Evolutionary conservation across 1,140 invertebrate species (phyloP).

Genomic region (Yoshiicerus persimilis): DNA sequence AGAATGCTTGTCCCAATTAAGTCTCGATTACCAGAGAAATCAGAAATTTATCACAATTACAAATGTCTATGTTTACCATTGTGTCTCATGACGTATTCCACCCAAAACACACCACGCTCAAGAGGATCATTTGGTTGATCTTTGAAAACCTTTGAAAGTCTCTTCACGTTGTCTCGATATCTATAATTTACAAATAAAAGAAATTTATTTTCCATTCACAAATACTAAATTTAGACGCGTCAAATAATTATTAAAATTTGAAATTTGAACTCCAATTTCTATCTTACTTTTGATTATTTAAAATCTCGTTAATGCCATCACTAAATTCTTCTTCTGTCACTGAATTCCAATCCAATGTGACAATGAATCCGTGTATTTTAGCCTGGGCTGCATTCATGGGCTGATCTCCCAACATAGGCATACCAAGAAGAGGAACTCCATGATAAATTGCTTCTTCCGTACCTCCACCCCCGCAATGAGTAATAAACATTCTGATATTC

Average conservation of each 20-base stretch:
- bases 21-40: neutral
- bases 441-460: conserved; percentile 22
- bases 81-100: conserved; percentile 52
- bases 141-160: conserved; percentile 61
- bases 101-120: conserved; percentile 52
- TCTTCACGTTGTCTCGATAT: conserved; percentile 55
- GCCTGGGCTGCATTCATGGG: conserved; percentile 51
- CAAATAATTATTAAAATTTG: neutral
- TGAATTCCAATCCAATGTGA: conserved; percentile 40
- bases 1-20: no score
- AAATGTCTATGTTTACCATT: neutral
- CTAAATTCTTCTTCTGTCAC: conserved; percentile 51
- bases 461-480: conserved; percentile 1
- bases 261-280: neutral
- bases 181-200: conserved; percentile 49
- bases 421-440: conserved; percentile 25
- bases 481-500: conserved; percentile 29
- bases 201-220: neutral
- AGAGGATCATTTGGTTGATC: conserved; percentile 50
- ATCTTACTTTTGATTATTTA: neutral
- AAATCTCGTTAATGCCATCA: neutral
- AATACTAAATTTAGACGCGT: neutral
- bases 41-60: neutral
- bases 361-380: conserved; percentile 38
- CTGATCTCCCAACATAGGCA: conserved; percentile 60